Evolutionary conservation across 2,113 vertebrate genomes (phyloP).

Genomic region (Strigops habroptila): DNA sequence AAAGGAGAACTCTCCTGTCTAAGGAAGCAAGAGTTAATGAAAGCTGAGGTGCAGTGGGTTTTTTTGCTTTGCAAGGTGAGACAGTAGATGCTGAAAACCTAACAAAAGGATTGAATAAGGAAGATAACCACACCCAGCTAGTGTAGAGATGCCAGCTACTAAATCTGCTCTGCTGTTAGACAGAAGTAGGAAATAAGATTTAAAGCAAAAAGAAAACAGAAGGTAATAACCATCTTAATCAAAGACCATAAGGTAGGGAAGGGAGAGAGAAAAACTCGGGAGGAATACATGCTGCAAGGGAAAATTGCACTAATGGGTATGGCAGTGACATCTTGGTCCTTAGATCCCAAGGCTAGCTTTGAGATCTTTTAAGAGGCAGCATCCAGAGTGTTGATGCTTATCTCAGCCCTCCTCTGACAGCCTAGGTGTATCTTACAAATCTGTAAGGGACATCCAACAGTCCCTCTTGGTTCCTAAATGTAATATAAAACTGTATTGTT

Average conservation of each 20-base stretch:
- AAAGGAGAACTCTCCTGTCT: background rate
- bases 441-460: background rate
- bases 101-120: background rate
- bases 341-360: background rate
- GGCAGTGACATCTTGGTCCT: background rate
- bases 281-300: accelerated
- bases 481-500: background rate
- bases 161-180: background rate
- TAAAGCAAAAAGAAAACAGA: background rate
- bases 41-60: background rate
- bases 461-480: background rate
- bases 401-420: background rate
- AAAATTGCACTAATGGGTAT: background rate
- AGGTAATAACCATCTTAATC: background rate
- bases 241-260: background rate
- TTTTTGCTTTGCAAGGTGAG: background rate
- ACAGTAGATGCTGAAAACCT: background rate
- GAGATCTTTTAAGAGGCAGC: background rate
- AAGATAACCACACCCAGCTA: background rate
- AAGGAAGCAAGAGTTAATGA: background rate
- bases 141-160: background rate
- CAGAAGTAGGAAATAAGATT: background rate
- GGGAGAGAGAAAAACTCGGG: background rate
- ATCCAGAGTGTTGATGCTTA: background rate
- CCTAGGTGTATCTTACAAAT: background rate